Evolutionary conservation across 2,888 invertebrate genomes (phyloP).

Genomic region (Flexamia atlantica): DNA sequence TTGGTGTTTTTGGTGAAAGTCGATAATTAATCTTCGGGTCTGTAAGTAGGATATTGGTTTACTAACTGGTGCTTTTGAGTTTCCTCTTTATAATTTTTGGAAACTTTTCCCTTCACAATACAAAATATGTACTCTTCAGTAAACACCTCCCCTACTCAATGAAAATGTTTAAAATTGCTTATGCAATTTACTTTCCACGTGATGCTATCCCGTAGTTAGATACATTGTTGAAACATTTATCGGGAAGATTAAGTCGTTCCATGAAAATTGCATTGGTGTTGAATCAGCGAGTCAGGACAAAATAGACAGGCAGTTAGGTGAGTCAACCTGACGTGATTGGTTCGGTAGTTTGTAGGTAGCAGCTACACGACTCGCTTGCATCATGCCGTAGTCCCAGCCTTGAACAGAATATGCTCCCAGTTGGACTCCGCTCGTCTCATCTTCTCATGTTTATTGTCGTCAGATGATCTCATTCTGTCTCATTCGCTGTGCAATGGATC

Average conservation of each 20-base stretch:
- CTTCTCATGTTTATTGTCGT: constrained; percentile 32
- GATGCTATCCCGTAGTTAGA: too few species aligned
- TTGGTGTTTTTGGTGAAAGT: too few species aligned
- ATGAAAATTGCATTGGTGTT: background rate
- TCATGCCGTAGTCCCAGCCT: constrained; percentile 1
- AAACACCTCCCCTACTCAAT: too few species aligned
- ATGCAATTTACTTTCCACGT: too few species aligned
- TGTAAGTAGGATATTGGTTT: too few species aligned
- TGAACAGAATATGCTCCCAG: constrained; percentile 22
- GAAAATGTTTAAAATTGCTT: too few species aligned
- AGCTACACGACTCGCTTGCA: constrained; percentile 39
- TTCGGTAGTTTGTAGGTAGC: constrained; percentile 4
- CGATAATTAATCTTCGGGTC: too few species aligned
- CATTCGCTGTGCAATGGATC: background rate
- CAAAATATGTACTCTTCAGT: too few species aligned
- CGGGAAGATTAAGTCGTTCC: background rate
- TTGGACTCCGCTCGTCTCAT: constrained; percentile 35
- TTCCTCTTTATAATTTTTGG: too few species aligned
- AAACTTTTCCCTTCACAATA: too few species aligned
- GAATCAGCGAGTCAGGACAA: background rate
- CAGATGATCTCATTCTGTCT: constrained; percentile 47
- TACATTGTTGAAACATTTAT: background rate
- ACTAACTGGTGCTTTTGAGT: too few species aligned
- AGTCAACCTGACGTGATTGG: constrained; percentile 46
- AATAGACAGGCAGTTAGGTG: background rate